Base-by-base conservation (phyloP, 2,113 vertebrate species). In the Leptocoma aspasia region DNA sequence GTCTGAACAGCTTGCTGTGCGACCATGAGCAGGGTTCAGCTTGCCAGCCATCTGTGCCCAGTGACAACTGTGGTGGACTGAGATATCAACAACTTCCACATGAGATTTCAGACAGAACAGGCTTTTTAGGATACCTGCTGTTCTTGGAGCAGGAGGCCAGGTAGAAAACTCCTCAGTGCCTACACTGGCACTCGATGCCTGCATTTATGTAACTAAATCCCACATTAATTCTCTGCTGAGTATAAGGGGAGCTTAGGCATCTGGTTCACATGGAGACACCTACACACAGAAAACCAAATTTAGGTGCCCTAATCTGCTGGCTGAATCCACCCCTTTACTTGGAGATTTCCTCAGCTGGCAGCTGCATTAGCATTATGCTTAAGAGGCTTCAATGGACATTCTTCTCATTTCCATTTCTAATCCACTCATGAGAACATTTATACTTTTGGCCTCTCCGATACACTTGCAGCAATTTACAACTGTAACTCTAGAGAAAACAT, bases 181-280 rank as follows among this genome's bases (percentile, higher is more conserved):
- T 83, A 47, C 83, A 72, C 61, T 60, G 89, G 76, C 35, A 81
- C 59, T 59, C 3, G 6, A 73, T 73, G 68, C 33, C 39, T 54
- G 27, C 27, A 26, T 81, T 97, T 95, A 86, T 78, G 52, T 91
- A 86, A 95, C 83, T 81, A 71, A 95, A 91, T 89, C 89, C 60
- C 69, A 89, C 56, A 21, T 42, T 41, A 89, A 54, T 75, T 86
- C 76, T 92, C 76, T 68, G 33, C 64, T n/a, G 80, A 60, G 42
- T 45, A 41, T 35, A 78, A 83, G 45, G 50, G 47, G 76, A 97
- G 83, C 64, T 96, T 71, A 94, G 92, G 71, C 80, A 95, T 94
- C 72, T 97, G 91, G 89, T 89, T 96, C 91, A 93, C 91, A 92
- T 92, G 92, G 91, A 96, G 91, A 96, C 96, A 93, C 94, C 95